Conservation (phyloP, 2,888 invertebrate species). For the Luperina nickerlii region DNA sequence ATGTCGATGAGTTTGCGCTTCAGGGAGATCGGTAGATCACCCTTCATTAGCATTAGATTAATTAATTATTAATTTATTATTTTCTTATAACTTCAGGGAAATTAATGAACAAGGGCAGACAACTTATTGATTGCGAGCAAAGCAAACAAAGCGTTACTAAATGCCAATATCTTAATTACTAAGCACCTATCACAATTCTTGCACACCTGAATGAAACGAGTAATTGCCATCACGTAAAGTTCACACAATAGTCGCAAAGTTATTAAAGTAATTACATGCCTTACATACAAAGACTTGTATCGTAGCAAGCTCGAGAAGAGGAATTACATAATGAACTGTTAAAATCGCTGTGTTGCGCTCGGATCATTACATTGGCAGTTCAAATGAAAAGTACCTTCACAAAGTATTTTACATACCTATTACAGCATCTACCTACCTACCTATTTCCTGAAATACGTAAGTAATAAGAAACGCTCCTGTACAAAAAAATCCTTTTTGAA, state of each 20-base stretch:
- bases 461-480: constrained; percentile 47
- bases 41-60: too few relatives aligned
- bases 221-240: constrained; percentile 49
- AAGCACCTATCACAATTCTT: constrained; percentile 28
- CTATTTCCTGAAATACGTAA: constrained; percentile 20
- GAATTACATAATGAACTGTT: constrained; percentile 41
- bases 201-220: constrained; percentile 45
- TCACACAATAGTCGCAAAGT: constrained; percentile 50
- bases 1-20: too few relatives aligned
- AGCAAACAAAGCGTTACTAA: constrained; percentile 25
- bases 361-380: background rate
- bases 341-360: constrained; percentile 21
- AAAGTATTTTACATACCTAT: constrained; percentile 1
- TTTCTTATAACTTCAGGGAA: background rate
- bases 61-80: too few relatives aligned
- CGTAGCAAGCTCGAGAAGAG: constrained; percentile 20
- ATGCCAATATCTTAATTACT: constrained; percentile 35
- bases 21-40: too few relatives aligned
- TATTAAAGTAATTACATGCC: constrained; percentile 60
- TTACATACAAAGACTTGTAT: constrained; percentile 37
- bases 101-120: constrained; percentile 17
- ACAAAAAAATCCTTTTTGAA: constrained; percentile 64
- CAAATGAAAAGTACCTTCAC: background rate
- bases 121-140: constrained; percentile 4
- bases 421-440: background rate